Evolutionary conservation across 2,113 vertebrate genomes (phyloP), one percentile per base, ranked within the genome.

Genomic region (Galbula dea): DNA sequence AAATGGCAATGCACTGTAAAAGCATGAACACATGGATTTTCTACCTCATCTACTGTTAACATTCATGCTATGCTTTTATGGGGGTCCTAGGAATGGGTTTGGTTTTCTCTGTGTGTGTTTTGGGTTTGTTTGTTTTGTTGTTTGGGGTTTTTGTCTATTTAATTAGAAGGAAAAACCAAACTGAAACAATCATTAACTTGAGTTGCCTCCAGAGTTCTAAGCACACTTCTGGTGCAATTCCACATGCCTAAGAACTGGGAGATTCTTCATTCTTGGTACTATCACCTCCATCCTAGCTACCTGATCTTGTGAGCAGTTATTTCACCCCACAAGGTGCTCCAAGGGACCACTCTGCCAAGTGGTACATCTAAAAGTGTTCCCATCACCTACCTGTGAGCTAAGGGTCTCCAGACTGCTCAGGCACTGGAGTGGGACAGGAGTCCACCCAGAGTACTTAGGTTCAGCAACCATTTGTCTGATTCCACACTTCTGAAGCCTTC

Each of bases 291-390:
- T 37, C 16, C 7, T 1, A 20, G 8, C n/a, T 17, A 7, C 11
- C 12, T 2, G 34, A 15, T 5, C 15, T 3, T 7, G 19, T 2
- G 15, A 43, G 74, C 26, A 72, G n/a, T 2, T 1, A 6, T 6
- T 48, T 21, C 9, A 19, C 11, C 20, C 23, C 32, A 29, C 0
- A 1, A 23, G 27, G 9, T 7, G 48, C 59, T 48, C 54, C 1
- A 4, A 26, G 6, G 45, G 39, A 59, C 34, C 27, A 12, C 57
- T 32, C 30, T n/a, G 36, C 34, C 71, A 49, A 23, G n/a, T 7
- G 24, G 48, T 5, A 5, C 30, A 3, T 3, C 6, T 22, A 22
- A 32, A 27, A 68, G 27, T 0, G 13, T 11, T 48, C 22, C 2
- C 46, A 16, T 7, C 48, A 11, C 8, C 52, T 37, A 58, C 34